Percentiles rank a stretch among this genome's conserved stretches.
Evolutionary conservation across 2,888 invertebrate genomes (phyloP).

Genomic region (Epinotia demarniana): DNA sequence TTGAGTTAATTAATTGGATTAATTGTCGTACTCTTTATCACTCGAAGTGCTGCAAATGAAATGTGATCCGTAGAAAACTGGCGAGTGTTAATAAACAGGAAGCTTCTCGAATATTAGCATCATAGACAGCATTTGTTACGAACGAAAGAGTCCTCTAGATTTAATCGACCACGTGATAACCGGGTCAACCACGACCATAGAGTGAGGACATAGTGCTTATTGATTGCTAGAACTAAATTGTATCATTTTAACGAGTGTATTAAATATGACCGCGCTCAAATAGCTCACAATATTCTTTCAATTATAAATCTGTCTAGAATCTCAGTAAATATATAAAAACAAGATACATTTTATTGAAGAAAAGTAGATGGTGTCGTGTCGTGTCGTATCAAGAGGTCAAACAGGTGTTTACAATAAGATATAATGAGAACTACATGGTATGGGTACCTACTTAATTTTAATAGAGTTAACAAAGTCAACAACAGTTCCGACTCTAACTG

Average conservation of each 20-base stretch:
- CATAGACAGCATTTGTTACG: slow-evolving; percentile 9
- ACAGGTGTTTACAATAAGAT: neutral
- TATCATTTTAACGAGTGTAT: slow-evolving; percentile 23
- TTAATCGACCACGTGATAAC: slow-evolving; percentile 33
- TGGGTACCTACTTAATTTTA: neutral
- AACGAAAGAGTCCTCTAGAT: slow-evolving; percentile 10
- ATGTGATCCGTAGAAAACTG: neutral
- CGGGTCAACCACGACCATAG: slow-evolving; percentile 28
- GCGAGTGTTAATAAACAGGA: slow-evolving; percentile 6
- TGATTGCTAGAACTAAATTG: slow-evolving; percentile 39
- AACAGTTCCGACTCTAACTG: too few species aligned
- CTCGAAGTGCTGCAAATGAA: neutral
- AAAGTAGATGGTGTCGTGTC: neutral
- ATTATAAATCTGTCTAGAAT: neutral
- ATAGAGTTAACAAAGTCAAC: too few species aligned
- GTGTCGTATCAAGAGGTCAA: neutral
- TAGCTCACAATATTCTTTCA: neutral
- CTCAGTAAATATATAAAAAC: neutral
- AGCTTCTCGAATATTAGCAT: slow-evolving; percentile 26
- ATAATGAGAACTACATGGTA: neutral
- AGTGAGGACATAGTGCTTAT: slow-evolving; percentile 40
- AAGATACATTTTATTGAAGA: neutral
- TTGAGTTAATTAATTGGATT: slow-evolving; percentile 12
- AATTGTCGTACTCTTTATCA: neutral
- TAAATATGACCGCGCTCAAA: slow-evolving; percentile 4